These are phyloP conservation scores for Osmerus mordax DNA, from an alignment of 2,113 vertebrate species.

Conservation along the genomic window DNA sequence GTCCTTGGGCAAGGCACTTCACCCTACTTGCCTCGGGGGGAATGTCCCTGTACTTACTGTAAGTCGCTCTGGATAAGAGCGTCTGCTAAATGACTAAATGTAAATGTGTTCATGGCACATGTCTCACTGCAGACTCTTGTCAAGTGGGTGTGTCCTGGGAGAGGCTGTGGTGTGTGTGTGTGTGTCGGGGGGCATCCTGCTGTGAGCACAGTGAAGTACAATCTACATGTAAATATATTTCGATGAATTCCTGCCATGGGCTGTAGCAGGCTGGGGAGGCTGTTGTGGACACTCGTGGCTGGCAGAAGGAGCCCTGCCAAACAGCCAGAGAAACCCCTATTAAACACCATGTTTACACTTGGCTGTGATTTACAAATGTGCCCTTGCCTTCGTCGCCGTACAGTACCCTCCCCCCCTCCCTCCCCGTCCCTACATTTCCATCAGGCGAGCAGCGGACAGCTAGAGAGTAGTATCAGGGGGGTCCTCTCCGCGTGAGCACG, in stretches of 20 bases:
- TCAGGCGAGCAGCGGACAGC: conserved; percentile 70
- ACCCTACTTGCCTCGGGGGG: too few relatives aligned
- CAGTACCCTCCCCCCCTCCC: conserved; percentile 28
- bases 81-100: too few relatives aligned
- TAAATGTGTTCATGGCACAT: too few relatives aligned
- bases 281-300: conserved; percentile 11
- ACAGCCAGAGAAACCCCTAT: conserved; percentile 50
- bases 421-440: conserved; percentile 55
- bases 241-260: conserved; percentile 60
- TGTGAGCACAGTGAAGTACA: conserved; percentile 44
- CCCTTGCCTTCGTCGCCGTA: conserved; percentile 42
- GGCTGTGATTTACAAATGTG: conserved; percentile 56
- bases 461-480: conserved; percentile 49
- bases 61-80: too few relatives aligned
- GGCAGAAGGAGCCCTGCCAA: conserved; percentile 38
- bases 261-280: conserved; percentile 13
- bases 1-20: too few relatives aligned
- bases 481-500: conserved; percentile 61
- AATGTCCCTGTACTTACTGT: too few relatives aligned
- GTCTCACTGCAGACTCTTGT: too few relatives aligned
- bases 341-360: conserved; percentile 44
- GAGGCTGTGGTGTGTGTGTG: too few relatives aligned
- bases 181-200: conserved; percentile 30
- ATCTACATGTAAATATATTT: conserved; percentile 79
- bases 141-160: too few relatives aligned